A percentile compares a stretch with the other conserved stretches of the same genome.
Conservation (phyloP, 1,140 invertebrate genomes). For the Pentalonia nigronervosa region DNA sequence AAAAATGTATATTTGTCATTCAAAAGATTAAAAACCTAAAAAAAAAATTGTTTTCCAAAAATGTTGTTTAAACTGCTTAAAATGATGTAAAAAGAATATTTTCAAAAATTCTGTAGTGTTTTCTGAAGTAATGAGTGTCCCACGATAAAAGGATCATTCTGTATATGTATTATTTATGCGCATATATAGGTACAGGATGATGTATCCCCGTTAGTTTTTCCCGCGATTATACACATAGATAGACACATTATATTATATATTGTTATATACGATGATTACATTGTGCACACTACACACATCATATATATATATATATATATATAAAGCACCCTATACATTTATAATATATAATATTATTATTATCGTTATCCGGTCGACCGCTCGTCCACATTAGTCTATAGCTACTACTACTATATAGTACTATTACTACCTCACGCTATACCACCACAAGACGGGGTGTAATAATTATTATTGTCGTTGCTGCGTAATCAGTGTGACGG, state of each 20-base stretch:
- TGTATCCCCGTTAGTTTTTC: not conserved
- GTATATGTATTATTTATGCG: not conserved
- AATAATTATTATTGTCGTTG: constrained; percentile 46
- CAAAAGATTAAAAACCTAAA: not conserved
- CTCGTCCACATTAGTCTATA: not conserved
- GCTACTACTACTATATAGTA: not conserved
- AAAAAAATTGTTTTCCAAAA: not conserved
- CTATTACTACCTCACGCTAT: not conserved
- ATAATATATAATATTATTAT: constrained; percentile 40
- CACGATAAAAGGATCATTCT: not conserved
- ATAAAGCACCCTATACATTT: too few species aligned
- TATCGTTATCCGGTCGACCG: constrained; percentile 43
- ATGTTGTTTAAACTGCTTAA: not conserved
- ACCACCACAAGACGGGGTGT: not conserved
- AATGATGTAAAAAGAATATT: not conserved
- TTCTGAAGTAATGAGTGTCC: not conserved
- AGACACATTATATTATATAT: not conserved
- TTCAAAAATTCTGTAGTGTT: not conserved
- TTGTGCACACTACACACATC: not conserved
- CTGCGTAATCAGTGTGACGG: constrained; percentile 54
- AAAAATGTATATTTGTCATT: not conserved
- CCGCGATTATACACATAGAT: not conserved
- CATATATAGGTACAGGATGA: not conserved
- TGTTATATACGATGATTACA: constrained; percentile 5
- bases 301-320: not conserved